Evolutionary conservation across 2,113 vertebrate genomes (phyloP).

Genomic region (Myiozetetes cayanensis): DNA sequence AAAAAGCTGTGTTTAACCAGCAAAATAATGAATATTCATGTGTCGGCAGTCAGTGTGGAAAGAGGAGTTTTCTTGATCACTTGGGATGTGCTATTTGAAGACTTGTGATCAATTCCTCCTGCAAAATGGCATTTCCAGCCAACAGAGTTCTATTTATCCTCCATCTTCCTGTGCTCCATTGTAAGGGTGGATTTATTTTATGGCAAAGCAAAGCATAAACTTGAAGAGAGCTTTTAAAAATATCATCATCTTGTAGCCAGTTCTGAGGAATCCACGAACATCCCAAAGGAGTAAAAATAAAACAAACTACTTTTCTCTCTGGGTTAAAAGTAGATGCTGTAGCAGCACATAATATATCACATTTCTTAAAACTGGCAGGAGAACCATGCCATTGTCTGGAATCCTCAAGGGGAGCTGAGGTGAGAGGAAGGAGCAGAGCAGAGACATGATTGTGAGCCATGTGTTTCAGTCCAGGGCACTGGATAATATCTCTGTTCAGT

Average conservation of each 20-base stretch:
- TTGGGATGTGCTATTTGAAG: constrained; percentile 6
- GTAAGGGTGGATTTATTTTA: background rate
- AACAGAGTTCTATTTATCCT: background rate
- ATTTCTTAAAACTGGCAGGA: background rate
- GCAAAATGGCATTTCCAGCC: background rate
- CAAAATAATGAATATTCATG: background rate
- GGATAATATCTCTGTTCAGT: background rate
- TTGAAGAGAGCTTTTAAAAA: background rate
- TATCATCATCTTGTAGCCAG: background rate
- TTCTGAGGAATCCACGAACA: background rate
- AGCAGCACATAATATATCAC: background rate
- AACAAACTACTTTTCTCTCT: background rate
- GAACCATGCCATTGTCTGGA: background rate
- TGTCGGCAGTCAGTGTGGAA: background rate
- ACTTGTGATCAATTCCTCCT: background rate
- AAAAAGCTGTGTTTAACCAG: background rate
- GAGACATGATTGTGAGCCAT: background rate
- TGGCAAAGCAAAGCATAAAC: background rate
- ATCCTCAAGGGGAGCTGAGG: background rate
- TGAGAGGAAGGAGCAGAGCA: background rate
- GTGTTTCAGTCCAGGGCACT: background rate
- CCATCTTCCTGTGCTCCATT: background rate
- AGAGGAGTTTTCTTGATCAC: background rate
- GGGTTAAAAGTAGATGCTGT: background rate
- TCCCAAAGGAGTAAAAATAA: background rate